These are phyloP conservation scores for Apostichopus parvimensis DNA, from an alignment of 35 echinoderm and acorn worm species.

Conservation along the genomic window DNA sequence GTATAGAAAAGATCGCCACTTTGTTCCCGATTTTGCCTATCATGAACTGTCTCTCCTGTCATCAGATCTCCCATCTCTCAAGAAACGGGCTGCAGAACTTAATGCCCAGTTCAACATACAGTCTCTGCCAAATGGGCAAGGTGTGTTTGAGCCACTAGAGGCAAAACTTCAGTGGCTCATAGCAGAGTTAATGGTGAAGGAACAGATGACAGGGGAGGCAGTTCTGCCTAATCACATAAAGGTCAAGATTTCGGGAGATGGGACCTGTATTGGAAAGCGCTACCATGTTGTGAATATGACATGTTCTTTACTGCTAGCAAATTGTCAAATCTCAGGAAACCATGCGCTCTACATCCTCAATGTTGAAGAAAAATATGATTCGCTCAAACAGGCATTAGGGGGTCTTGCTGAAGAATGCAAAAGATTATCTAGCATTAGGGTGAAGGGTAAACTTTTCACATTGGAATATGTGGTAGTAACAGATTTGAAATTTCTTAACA, in stretches of 20 bases:
- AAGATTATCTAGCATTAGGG: not conserved
- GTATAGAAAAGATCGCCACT: not conserved
- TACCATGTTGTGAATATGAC: slow-evolving; percentile 28
- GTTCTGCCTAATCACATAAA: too few species aligned
- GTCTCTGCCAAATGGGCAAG: not conserved
- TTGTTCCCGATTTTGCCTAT: not conserved
- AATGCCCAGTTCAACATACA: slow-evolving; percentile 10
- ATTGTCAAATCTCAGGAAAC: too few species aligned
- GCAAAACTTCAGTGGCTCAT: not conserved
- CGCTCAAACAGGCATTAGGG: too few species aligned
- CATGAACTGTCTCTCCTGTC: not conserved
- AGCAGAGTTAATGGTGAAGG: not conserved
- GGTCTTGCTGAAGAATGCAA: not conserved
- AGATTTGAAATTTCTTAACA: slow-evolving; percentile 25
- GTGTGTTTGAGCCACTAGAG: not conserved
- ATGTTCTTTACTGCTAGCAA: not conserved
- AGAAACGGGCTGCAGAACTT: not conserved
- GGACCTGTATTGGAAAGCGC: slow-evolving; percentile 34
- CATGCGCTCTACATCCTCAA: not conserved
- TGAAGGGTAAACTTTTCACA: not conserved
- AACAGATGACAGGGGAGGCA: too few species aligned
- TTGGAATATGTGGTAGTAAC: not conserved
- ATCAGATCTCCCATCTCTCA: not conserved
- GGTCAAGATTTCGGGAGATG: not conserved
- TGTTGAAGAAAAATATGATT: not conserved